These are phyloP conservation scores for Propithecus coquereli DNA, from an alignment of 2,113 vertebrate species.

Conservation along the genomic window DNA sequence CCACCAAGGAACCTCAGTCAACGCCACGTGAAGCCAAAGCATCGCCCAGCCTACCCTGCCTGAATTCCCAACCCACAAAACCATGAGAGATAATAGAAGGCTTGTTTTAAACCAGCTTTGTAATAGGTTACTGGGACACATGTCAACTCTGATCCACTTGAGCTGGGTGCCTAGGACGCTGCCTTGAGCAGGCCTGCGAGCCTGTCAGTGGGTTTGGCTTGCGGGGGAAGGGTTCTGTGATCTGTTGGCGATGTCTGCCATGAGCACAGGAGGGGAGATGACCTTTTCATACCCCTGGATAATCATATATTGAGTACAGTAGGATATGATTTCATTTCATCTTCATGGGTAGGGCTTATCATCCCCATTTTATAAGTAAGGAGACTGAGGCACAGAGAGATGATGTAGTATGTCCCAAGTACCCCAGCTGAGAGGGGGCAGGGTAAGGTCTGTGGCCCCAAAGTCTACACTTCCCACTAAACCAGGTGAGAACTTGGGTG, in stretches of 20 bases:
- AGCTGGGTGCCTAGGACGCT: background rate
- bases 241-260: constrained; percentile 33
- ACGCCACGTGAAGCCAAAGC: accelerated
- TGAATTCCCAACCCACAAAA: constrained; percentile 3
- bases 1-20: background rate
- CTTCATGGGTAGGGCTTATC: background rate
- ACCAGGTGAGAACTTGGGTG: background rate
- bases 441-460: background rate
- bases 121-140: background rate
- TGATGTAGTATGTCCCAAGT: background rate
- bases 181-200: background rate
- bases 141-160: background rate
- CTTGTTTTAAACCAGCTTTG: background rate
- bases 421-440: background rate
- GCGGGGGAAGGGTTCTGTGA: background rate
- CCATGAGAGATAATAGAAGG: background rate
- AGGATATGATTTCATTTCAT: background rate
- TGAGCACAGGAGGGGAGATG: accelerated
- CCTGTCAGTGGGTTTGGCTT: background rate
- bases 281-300: background rate
- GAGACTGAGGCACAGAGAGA: background rate
- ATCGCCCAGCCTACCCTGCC: background rate
- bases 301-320: background rate
- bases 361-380: background rate
- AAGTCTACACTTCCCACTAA: background rate